A percentile compares a stretch with the other conserved stretches of the same genome.
phyloP scores from a whole-genome alignment of 2,797 vertebrate genomes.

The Acrossocheilus fasciatus region DNA sequence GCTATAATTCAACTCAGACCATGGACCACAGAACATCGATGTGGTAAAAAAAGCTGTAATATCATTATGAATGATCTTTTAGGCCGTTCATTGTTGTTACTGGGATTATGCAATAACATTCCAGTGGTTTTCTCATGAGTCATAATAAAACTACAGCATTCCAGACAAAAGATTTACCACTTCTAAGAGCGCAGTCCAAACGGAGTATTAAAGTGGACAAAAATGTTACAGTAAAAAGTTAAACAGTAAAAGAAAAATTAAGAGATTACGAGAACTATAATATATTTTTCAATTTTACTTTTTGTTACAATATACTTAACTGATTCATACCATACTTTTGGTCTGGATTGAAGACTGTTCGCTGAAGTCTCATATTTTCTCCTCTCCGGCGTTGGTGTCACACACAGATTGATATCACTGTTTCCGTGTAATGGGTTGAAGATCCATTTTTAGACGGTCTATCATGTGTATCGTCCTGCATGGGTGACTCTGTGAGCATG shows the following conservation, averaged over 20 bases:
- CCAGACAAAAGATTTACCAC: neutral
- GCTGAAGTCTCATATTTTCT: neutral
- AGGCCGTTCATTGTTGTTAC: neutral
- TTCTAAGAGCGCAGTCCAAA: neutral
- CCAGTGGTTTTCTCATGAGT: slow-evolving; percentile 16
- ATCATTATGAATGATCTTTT: slow-evolving; percentile 23
- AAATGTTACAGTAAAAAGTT: neutral
- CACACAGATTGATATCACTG: neutral
- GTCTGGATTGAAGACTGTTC: neutral
- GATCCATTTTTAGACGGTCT: neutral
- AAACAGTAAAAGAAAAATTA: too few relatives aligned
- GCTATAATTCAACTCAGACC: slow-evolving; percentile 19
- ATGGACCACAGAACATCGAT: slow-evolving; percentile 35
- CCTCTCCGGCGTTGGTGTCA: neutral
- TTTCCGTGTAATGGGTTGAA: slow-evolving; percentile 11
- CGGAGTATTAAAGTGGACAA: neutral
- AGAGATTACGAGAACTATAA: neutral
- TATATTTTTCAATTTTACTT: neutral
- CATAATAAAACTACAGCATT: neutral
- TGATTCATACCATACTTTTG: neutral
- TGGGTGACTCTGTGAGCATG: slow-evolving; percentile 14
- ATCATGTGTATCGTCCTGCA: slow-evolving; percentile 23
- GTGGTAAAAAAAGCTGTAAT: slow-evolving; percentile 18
- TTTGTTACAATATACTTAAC: neutral
- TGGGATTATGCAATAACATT: slow-evolving; percentile 21